Conservation (phyloP, 2,888 invertebrate genomes). For the Emmelina monodactyla region DNA sequence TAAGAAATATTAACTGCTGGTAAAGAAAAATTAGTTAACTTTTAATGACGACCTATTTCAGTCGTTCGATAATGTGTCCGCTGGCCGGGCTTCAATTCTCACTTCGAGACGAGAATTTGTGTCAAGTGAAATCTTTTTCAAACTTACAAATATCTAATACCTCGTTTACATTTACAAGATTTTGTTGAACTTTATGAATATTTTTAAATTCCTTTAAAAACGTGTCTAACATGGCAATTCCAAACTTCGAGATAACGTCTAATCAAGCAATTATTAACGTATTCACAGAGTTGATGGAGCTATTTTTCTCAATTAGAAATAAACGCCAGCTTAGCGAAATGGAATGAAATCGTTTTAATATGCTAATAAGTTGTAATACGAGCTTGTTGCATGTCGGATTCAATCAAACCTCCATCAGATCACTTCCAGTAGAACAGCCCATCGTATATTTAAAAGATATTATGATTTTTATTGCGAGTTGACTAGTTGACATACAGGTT, state of each 20-base stretch:
- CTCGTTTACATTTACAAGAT: no score
- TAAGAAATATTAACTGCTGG: not conserved
- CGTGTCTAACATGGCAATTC: no score
- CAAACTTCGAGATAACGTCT: no score
- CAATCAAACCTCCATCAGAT: no score
- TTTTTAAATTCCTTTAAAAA: slow-evolving; percentile 1
- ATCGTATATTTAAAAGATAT: no score
- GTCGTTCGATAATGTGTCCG: slow-evolving; percentile 1
- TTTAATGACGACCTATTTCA: slow-evolving; percentile 1
- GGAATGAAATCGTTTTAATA: not conserved
- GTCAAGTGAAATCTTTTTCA: not conserved
- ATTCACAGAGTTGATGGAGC: not conserved
- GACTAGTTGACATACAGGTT: no score
- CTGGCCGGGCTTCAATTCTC: slow-evolving; percentile 1
- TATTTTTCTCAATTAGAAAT: not conserved
- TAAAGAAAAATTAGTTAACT: slow-evolving; percentile 1
- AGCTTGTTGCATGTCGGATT: not conserved
- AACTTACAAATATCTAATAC: no score
- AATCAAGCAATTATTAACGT: not conserved
- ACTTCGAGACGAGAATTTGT: slow-evolving; percentile 1
- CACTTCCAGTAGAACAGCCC: no score
- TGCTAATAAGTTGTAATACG: not conserved
- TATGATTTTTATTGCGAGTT: no score
- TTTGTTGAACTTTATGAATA: no score
- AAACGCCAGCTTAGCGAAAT: not conserved